phyloP scores from a whole-genome alignment of 2,113 vertebrate species.

The Trinectes maculatus region DNA sequence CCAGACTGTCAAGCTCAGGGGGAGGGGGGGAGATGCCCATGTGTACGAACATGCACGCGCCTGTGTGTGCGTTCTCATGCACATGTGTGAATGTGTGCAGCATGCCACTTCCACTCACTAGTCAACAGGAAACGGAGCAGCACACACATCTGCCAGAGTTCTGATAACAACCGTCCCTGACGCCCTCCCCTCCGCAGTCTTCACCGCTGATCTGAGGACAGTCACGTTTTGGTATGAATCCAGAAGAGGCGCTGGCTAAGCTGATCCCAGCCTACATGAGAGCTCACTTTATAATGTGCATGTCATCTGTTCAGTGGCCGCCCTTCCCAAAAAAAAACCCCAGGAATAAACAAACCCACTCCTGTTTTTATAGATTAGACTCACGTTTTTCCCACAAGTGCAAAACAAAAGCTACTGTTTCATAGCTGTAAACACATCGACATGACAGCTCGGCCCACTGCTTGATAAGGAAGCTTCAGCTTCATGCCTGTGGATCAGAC shows the following conservation, averaged over 20 bases:
- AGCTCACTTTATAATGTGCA: not conserved
- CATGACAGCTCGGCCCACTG: conserved; percentile 17
- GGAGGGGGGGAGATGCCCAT: conserved; percentile 47
- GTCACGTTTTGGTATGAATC: not conserved
- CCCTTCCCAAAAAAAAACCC: not conserved
- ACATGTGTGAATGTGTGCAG: conserved; percentile 58
- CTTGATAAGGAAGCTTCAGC: conserved; percentile 10
- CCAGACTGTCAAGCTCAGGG: conserved; percentile 78
- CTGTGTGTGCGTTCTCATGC: conserved; percentile 16
- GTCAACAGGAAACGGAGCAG: conserved; percentile 78
- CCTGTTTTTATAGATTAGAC: conserved; percentile 16
- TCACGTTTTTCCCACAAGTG: conserved; percentile 1
- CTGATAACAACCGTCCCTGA: conserved; percentile 76
- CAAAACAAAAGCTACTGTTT: not conserved
- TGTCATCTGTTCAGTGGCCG: conserved; percentile 11
- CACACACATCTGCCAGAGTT: conserved; percentile 76
- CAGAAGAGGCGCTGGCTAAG: conserved; percentile 7
- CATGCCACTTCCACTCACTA: conserved; percentile 73
- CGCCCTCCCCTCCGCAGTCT: conserved; percentile 44
- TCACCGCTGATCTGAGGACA: conserved; percentile 53
- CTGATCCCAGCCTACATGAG: conserved; percentile 28
- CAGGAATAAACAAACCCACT: conserved; percentile 44
- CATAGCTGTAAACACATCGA: not conserved
- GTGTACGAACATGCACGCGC: conserved; percentile 24
- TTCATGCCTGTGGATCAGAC: conserved; percentile 38